Evolutionary conservation across 1,140 invertebrate species (phyloP).

Genomic region (Mercenaria mercenaria): DNA sequence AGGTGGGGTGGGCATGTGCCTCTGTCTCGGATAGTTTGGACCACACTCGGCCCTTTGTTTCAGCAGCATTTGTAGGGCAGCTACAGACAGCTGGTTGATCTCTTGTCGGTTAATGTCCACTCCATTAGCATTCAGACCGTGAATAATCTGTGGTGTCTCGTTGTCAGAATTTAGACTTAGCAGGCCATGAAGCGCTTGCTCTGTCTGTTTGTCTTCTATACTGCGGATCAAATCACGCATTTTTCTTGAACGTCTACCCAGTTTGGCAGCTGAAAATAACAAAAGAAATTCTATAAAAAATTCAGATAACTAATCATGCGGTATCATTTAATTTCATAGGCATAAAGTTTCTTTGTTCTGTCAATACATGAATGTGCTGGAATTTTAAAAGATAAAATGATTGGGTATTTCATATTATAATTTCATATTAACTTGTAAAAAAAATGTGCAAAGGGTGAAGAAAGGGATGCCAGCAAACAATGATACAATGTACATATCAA

Average conservation of each 20-base stretch:
- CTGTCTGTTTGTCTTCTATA: slow-evolving; percentile 85
- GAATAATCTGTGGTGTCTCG: slow-evolving; percentile 63
- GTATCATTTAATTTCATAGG: no score
- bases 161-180: slow-evolving; percentile 84
- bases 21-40: slow-evolving; percentile 58
- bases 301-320: not conserved
- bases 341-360: no score
- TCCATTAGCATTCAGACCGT: slow-evolving; percentile 62
- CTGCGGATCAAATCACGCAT: slow-evolving; percentile 85
- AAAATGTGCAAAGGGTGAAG: no score
- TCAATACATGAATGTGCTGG: no score
- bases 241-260: slow-evolving; percentile 84
- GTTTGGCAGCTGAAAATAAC: slow-evolving; percentile 84
- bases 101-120: slow-evolving; percentile 60
- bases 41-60: slow-evolving; percentile 78
- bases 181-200: slow-evolving; percentile 85
- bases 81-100: slow-evolving; percentile 73
- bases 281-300: no score
- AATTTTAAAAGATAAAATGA: no score
- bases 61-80: slow-evolving; percentile 79
- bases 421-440: no score
- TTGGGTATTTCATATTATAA: no score
- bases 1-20: slow-evolving; percentile 51
- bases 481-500: no score
- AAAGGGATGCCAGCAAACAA: no score